A percentile compares a stretch with the other conserved stretches of the same genome.
Conservation (phyloP, 2,113 vertebrate species). For the Zosterops hypoxanthus region DNA sequence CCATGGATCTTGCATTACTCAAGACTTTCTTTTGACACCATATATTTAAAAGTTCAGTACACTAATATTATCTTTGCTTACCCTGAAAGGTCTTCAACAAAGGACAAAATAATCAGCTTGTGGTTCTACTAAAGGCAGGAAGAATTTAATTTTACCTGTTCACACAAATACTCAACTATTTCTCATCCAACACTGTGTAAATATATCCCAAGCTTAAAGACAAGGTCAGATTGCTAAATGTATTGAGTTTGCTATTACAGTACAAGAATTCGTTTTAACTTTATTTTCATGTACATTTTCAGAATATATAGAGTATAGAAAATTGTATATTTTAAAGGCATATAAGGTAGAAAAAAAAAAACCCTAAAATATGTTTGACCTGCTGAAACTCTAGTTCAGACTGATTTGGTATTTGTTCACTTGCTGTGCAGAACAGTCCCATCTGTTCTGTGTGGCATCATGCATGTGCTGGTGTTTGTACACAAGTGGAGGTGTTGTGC, state of each 20-base stretch:
- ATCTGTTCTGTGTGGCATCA: not conserved
- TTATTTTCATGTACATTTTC: constrained; percentile 71
- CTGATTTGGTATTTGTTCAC: not conserved
- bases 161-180: not conserved
- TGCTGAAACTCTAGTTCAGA: not conserved
- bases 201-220: constrained; percentile 9
- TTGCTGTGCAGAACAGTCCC: not conserved
- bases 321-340: constrained; percentile 53
- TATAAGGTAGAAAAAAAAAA: constrained; percentile 11
- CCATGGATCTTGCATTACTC: not conserved
- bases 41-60: not conserved
- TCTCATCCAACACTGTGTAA: constrained; percentile 5
- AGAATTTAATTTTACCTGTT: constrained; percentile 19
- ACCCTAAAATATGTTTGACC: not conserved
- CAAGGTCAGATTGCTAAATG: not conserved
- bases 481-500: not conserved
- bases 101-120: constrained; percentile 31
- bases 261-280: constrained; percentile 42
- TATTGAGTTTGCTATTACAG: not conserved
- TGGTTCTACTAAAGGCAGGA: constrained; percentile 26
- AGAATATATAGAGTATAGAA: constrained; percentile 69
- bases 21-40: not conserved
- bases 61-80: not conserved
- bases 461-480: not conserved
- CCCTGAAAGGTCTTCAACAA: not conserved